Evolutionary conservation across 2,888 invertebrate species (phyloP).

Genomic region (Horisme vitalbata): DNA sequence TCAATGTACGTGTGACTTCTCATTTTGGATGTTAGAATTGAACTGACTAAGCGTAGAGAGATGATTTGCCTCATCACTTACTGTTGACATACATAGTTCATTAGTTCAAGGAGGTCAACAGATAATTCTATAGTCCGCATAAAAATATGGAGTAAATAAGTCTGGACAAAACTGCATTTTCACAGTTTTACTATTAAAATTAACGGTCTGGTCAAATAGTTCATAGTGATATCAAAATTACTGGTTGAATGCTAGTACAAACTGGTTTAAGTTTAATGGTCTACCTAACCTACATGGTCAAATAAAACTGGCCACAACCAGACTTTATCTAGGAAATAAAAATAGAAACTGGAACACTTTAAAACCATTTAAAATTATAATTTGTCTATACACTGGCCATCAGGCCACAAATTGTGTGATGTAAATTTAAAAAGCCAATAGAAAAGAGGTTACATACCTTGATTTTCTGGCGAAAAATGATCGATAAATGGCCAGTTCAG

Average conservation of each 20-base stretch:
- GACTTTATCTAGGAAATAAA: neutral
- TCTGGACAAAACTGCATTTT: conserved; percentile 37
- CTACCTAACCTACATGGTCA: neutral
- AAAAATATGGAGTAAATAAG: conserved; percentile 13
- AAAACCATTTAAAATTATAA: neutral
- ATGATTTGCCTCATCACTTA: conserved; percentile 78
- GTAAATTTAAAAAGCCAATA: neutral
- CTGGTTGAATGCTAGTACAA: conserved; percentile 27
- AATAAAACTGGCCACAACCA: conserved; percentile 3
- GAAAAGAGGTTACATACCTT: conserved; percentile 11
- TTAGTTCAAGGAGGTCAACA: conserved; percentile 52
- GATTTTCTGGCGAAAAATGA: neutral
- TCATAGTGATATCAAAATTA: conserved; percentile 41
- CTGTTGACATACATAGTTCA: conserved; percentile 77
- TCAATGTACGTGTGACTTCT: conserved; percentile 78
- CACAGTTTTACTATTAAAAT: conserved; percentile 28
- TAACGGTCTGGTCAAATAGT: conserved; percentile 41
- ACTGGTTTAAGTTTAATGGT: conserved; percentile 34
- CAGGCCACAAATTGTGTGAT: neutral
- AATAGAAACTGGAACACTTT: neutral
- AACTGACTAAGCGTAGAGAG: conserved; percentile 71
- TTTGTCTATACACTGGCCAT: conserved; percentile 1
- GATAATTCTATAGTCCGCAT: conserved; percentile 14
- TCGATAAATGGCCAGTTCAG: neutral
- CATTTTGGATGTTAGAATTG: conserved; percentile 73